phyloP scores from a whole-genome alignment of 2,113 vertebrate species.

The Leiothrix lutea region DNA sequence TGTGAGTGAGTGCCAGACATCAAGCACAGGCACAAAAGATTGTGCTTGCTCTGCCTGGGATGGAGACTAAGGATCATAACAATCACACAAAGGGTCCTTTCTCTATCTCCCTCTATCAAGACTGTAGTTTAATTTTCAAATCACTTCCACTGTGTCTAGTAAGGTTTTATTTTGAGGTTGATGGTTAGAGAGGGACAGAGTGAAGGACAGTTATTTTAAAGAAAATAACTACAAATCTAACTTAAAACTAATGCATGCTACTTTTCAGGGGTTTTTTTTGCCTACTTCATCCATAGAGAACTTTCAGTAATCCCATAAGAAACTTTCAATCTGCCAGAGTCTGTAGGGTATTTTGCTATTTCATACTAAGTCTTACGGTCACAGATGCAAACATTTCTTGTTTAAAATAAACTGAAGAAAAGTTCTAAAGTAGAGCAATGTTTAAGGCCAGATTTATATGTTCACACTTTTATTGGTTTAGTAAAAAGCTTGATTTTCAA shows the following conservation, averaged over 20 bases:
- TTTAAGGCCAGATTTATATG: conserved; percentile 9
- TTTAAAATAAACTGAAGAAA: neutral
- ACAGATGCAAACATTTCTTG: neutral
- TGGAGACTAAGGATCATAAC: neutral
- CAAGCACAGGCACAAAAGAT: neutral
- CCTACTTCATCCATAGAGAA: neutral
- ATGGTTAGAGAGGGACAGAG: neutral
- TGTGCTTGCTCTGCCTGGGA: neutral
- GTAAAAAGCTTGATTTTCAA: conserved; percentile 22
- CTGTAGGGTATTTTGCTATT: neutral
- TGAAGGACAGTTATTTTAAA: neutral
- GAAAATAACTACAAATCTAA: neutral
- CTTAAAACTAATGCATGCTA: neutral
- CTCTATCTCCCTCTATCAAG: neutral
- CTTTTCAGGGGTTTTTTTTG: neutral
- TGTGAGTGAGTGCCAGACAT: neutral
- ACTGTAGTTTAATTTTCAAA: conserved; percentile 17
- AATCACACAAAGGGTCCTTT: neutral
- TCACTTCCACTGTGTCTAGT: neutral
- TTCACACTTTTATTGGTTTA: neutral
- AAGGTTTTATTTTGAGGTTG: neutral
- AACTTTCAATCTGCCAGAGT: neutral
- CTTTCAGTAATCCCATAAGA: neutral
- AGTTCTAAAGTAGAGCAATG: neutral
- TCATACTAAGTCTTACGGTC: neutral